These are phyloP conservation scores for Sitta carolinensis DNA, from an alignment of 2,797 vertebrate species.

Conservation along the genomic window DNA sequence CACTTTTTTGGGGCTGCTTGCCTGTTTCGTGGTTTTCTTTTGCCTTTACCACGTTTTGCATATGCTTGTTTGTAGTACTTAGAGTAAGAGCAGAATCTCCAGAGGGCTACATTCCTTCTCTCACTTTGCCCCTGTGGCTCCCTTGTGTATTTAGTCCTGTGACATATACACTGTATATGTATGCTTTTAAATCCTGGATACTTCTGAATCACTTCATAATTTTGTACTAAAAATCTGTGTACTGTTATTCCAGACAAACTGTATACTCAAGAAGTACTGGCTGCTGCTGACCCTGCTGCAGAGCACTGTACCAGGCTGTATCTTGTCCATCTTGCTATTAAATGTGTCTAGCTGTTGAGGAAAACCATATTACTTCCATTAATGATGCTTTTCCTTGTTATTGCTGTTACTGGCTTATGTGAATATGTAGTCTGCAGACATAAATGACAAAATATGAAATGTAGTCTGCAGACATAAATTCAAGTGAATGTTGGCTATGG, in stretches of 20 bases:
- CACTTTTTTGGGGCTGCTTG: not conserved
- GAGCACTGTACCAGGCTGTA: not conserved
- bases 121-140: fast-evolving
- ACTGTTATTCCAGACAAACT: not conserved
- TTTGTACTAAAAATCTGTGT: not conserved
- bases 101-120: not conserved
- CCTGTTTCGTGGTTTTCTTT: not conserved
- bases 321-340: not conserved
- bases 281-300: not conserved
- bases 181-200: not conserved
- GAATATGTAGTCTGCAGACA: not conserved
- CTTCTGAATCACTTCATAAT: not conserved
- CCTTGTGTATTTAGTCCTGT: not conserved
- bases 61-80: not conserved
- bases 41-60: not conserved
- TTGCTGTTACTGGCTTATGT: not conserved
- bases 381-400: not conserved
- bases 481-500: not conserved
- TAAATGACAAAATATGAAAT: not conserved
- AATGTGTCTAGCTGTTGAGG: not conserved
- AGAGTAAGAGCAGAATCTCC: not conserved
- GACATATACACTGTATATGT: no score
- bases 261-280: not conserved
- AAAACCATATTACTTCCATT: not conserved
- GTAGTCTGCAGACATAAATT: not conserved